Conservation (phyloP, 2,888 invertebrate genomes). For the Dasypolia templi region DNA sequence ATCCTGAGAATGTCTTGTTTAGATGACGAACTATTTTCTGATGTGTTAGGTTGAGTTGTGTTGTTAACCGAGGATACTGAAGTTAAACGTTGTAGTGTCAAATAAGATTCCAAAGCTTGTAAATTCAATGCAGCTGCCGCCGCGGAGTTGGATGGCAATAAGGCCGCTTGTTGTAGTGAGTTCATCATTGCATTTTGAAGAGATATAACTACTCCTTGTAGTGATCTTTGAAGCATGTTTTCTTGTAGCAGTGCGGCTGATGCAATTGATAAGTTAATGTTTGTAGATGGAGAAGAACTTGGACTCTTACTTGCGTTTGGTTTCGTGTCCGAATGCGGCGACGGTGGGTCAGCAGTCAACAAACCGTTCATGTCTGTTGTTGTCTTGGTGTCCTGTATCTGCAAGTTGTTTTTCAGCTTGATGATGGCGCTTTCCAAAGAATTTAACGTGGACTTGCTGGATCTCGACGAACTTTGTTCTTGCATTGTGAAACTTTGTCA, state of each 20-base stretch:
- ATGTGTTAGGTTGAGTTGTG: slow-evolving; percentile 77
- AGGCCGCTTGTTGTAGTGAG: slow-evolving; percentile 95
- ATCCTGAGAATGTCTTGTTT: slow-evolving; percentile 93
- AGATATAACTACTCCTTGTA: slow-evolving; percentile 94
- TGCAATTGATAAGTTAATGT: slow-evolving; percentile 89
- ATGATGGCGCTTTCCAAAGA: slow-evolving; percentile 89
- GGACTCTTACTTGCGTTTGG: slow-evolving; percentile 86
- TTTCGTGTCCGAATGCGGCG: slow-evolving; percentile 81
- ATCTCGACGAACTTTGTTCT: slow-evolving; percentile 88
- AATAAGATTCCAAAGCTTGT: slow-evolving; percentile 96
- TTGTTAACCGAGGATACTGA: slow-evolving; percentile 91
- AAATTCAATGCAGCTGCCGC: slow-evolving; percentile 96
- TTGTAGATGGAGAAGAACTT: slow-evolving; percentile 82
- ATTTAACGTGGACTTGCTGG: slow-evolving; percentile 86
- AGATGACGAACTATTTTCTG: slow-evolving; percentile 84
- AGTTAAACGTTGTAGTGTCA: slow-evolving; percentile 95
- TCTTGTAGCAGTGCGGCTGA: slow-evolving; percentile 92
- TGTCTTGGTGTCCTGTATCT: slow-evolving; percentile 87
- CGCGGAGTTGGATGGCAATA: slow-evolving; percentile 95
- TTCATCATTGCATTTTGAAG: slow-evolving; percentile 96
- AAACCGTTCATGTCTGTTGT: slow-evolving; percentile 84
- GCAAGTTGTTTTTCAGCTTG: slow-evolving; percentile 89
- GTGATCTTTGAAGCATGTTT: slow-evolving; percentile 93
- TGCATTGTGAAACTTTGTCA: slow-evolving; percentile 82
- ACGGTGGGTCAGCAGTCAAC: slow-evolving; percentile 80